Conservation (phyloP, 2,797 vertebrate genomes). For the Anabacerthia variegaticeps region DNA sequence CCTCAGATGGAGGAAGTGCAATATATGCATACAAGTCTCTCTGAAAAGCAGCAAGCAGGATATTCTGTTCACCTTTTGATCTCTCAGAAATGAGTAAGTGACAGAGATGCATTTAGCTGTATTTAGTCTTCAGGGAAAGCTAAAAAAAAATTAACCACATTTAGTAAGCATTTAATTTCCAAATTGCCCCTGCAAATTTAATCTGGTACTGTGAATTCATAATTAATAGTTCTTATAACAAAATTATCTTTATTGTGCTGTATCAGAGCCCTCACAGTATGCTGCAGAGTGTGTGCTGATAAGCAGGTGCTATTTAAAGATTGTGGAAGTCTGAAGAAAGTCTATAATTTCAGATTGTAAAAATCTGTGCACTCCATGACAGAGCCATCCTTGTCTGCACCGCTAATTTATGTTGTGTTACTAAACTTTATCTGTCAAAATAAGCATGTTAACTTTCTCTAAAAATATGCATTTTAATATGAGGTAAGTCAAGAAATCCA, state of each 20-base stretch:
- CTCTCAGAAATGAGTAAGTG: background rate
- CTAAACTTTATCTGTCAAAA: background rate
- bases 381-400: background rate
- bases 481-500: background rate
- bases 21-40: background rate
- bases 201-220: background rate
- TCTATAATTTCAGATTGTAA: background rate
- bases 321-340: background rate
- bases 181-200: conserved; percentile 18
- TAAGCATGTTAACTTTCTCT: background rate
- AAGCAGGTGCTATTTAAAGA: conserved; percentile 35
- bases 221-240: background rate
- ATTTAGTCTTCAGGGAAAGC: background rate
- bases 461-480: background rate
- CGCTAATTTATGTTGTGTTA: background rate
- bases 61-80: background rate
- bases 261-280: background rate
- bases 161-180: conserved; percentile 16
- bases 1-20: background rate
- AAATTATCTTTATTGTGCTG: background rate
- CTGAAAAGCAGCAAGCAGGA: background rate
- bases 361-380: background rate
- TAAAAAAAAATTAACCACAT: background rate
- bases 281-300: background rate
- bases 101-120: background rate